Conservation (phyloP, 1,140 invertebrate species). For the Littorina saxatilis region DNA sequence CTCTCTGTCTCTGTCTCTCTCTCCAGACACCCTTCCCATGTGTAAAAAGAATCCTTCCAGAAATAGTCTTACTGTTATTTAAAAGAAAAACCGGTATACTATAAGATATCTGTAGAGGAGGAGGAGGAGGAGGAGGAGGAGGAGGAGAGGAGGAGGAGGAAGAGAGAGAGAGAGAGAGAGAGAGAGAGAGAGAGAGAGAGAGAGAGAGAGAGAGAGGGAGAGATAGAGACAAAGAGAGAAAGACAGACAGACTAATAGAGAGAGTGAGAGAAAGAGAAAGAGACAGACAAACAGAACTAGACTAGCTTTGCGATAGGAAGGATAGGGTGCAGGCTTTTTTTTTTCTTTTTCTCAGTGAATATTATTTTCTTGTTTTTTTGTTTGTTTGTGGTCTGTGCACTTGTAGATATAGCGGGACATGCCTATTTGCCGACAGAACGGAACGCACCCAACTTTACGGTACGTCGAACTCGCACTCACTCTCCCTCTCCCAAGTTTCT, state of each 20-base stretch:
- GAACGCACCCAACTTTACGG: too few species aligned
- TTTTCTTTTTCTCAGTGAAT: neutral
- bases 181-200: neutral
- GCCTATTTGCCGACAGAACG: neutral
- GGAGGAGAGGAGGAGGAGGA: neutral
- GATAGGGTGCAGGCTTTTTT: neutral
- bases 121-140: neutral
- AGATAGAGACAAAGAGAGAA: too few species aligned
- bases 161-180: neutral
- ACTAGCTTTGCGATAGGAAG: too few species aligned
- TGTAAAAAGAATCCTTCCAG: too few species aligned
- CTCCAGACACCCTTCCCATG: too few species aligned
- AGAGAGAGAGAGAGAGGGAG: neutral
- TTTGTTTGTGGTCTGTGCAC: neutral
- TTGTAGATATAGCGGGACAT: neutral
- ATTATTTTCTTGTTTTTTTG: neutral
- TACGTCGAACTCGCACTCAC: too few species aligned
- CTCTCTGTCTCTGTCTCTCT: too few species aligned
- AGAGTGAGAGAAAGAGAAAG: slow-evolving; percentile 17
- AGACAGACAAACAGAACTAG: neutral
- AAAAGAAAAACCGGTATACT: too few species aligned
- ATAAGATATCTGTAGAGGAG: too few species aligned
- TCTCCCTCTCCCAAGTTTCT: too few species aligned
- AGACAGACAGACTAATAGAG: too few species aligned
- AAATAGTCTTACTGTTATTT: too few species aligned